Base-by-base conservation (phyloP, 2,797 vertebrate genomes). In the Sandelia bainsii region DNA sequence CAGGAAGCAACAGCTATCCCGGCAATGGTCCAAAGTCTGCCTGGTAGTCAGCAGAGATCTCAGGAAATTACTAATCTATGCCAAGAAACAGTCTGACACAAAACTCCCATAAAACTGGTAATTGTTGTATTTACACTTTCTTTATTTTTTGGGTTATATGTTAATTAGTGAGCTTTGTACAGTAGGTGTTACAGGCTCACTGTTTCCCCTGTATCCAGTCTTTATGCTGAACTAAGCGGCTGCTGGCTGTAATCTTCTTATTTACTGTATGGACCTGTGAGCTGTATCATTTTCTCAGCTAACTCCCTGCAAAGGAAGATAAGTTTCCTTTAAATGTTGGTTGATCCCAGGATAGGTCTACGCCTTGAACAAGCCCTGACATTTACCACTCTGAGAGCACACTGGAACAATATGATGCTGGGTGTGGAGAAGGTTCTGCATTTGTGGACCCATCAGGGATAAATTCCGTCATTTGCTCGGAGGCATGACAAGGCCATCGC, bases 401-500 rank as follows among this genome's bases (percentile, higher is more conserved):
- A 61, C 59, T 44, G 39, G 46, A 70, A 76, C 74, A 58, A 80
- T 53, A 51, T 27, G 49, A 71, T 61, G 57, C 11, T 20, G 39
- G 44, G 49, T 62, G 69, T 22, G 53, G 50, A 62, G 60, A 54
- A 42, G 17, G 56, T 69, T 87, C 68, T 72, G 75, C 53, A 73
- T 79, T 81, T 71, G 87, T 37, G 83, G 62, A 85, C 51, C 82
- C 79, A 81, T 49, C 27, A 62, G 83, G 84, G 72, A 63, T 67
- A 61, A 69, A 80, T 87, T 74, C 83, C 83, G 80, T 80, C 75
- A 77, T 89, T 89, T 79, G 80, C 89, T 71, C 25, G 80, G 19
- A 88, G 82, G 58, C 80, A 74, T 75, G 86, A 87, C 90, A 87
- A 81, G 86, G 77, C 88, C 84, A 87, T 89, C 71, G 83, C 91